Evolutionary conservation across 2,797 vertebrate genomes (phyloP).

Genomic region (Erethizon dorsatum): DNA sequence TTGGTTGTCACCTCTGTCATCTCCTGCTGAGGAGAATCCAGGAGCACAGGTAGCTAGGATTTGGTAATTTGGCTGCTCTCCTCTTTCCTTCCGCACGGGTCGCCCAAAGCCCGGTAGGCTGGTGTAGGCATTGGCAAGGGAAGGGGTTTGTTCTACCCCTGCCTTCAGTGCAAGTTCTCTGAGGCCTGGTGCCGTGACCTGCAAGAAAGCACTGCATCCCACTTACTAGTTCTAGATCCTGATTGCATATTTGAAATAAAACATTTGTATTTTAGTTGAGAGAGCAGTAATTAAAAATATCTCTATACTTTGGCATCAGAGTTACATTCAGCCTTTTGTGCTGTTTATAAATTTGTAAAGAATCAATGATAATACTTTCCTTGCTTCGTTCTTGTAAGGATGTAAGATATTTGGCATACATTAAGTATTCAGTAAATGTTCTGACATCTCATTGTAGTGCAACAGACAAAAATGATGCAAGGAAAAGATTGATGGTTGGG

Average conservation of each 20-base stretch:
- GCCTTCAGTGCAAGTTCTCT: background rate
- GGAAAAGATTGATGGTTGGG: background rate
- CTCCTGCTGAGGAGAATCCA: background rate
- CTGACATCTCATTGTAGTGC: background rate
- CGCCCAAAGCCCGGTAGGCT: background rate
- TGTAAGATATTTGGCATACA: background rate
- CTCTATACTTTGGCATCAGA: background rate
- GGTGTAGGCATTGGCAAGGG: too few species aligned
- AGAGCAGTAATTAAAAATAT: background rate
- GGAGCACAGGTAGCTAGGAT: background rate
- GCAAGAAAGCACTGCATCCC: background rate
- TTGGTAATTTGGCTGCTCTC: background rate
- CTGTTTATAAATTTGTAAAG: slow-evolving; percentile 7
- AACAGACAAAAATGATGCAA: background rate
- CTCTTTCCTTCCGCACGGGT: background rate
- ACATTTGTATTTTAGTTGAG: slow-evolving; percentile 6
- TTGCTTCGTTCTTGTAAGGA: background rate
- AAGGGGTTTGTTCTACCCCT: background rate
- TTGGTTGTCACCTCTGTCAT: background rate
- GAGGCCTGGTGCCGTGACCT: background rate
- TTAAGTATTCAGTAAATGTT: background rate
- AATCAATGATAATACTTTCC: background rate
- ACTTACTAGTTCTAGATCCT: background rate
- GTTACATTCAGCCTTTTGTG: background rate
- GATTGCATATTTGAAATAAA: background rate